A percentile compares a stretch with the other conserved stretches of the same genome.
These are phyloP conservation scores for Bombus balteatus DNA, from an alignment of 1,140 invertebrate species.

Conservation along the genomic window DNA sequence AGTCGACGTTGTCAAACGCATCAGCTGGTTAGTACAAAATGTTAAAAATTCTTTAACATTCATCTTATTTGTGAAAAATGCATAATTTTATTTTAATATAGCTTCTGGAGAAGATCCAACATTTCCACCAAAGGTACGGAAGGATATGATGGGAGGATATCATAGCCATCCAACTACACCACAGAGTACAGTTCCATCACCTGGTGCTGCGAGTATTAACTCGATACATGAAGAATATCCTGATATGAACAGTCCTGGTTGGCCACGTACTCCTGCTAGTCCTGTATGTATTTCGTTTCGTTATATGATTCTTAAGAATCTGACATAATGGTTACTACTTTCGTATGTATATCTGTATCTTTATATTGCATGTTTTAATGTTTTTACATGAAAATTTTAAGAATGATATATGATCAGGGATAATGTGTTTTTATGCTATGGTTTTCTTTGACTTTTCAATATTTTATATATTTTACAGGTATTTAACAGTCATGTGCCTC, in stretches of 20 bases:
- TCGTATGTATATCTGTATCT: conserved; percentile 39
- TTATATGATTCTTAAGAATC: conserved; percentile 20
- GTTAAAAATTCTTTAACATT: not conserved
- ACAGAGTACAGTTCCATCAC: conserved; percentile 89
- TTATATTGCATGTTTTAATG: conserved; percentile 37
- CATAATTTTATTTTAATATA: conserved; percentile 71
- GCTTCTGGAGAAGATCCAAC: conserved; percentile 93
- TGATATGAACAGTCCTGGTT: conserved; percentile 93
- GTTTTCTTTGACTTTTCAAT: conserved; percentile 55
- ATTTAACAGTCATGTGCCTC: conserved; percentile 95
- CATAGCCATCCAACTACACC: conserved; percentile 89
- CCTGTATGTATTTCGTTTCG: conserved; percentile 86
- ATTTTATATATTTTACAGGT: conserved; percentile 87
- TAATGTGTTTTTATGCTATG: conserved; percentile 27
- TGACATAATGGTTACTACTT: conserved; percentile 35
- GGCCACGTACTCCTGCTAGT: conserved; percentile 94
- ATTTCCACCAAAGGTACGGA: conserved; percentile 90
- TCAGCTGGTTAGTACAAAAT: conserved; percentile 88
- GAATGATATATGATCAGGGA: conserved; percentile 30
- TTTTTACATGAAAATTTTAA: conserved; percentile 20
- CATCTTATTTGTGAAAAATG: not conserved
- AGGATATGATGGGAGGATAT: conserved; percentile 84
- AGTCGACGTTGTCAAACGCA: conserved; percentile 94
- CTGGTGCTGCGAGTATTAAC: conserved; percentile 91
- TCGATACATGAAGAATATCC: conserved; percentile 95